Base-by-base conservation (phyloP, 2,888 invertebrate species). In the Dusona sp. region DNA sequence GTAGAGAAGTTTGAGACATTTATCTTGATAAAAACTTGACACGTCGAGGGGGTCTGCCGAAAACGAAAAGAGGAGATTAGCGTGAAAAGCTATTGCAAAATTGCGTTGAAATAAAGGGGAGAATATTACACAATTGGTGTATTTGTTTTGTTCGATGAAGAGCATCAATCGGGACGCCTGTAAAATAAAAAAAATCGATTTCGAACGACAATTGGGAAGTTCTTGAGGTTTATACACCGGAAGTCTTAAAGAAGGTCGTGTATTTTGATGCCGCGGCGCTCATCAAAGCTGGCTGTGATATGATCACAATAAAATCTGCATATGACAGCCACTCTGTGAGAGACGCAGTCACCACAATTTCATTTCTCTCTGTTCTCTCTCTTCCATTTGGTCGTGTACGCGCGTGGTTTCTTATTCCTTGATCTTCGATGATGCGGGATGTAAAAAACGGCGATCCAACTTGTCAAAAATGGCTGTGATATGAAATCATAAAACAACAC, bases 201-300 rank as follows among this genome's bases (percentile, higher is more conserved):
- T 36, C 51, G n/a, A 54, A 13, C 61, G 67, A 48, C 38, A 67
- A 65, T 83, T 19, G 25, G 19, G 8, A 61, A 65, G 45, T 77
- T 75, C 3, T 57, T 19, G 36, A 25, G n/a, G 33, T 36, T 64
- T 38, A 19, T 22, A 22, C 61, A 74, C 7, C 42, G 61, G 29
- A 77, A 57, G 65, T 51, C 13, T 61, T 29, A 65, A 79, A 72
- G 85, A 72, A 83, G 75, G 38, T 48, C n/a, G 82, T 72, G 33
- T 79, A 82, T 86, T 83, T 84, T 79, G 85, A 93, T 94, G 94
- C 94, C 94, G 94, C 95, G 94, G 92, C 97, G 98, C 98, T 98
- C 98, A 98, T 98, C 98, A 98, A 98, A 98, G 98, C 98, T 98
- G 98, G 98, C 98, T 98, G 98, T 98, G 98, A 98, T 98, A 98